Percentiles rank a stretch among this genome's conserved stretches.
phyloP scores from a whole-genome alignment of 2,113 vertebrate genomes.

The Zingel zingel region DNA sequence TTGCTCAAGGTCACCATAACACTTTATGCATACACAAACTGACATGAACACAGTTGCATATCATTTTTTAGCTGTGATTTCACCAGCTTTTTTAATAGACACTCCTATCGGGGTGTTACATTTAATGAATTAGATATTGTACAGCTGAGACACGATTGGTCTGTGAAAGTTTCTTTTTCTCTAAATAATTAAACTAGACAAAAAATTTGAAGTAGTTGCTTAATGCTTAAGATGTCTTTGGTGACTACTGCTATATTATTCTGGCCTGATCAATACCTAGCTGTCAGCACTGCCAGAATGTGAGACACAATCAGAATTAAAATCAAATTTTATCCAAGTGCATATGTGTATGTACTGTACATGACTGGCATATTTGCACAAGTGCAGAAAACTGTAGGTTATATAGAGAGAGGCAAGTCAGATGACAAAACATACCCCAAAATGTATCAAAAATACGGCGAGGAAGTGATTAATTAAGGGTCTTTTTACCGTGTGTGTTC shows the following conservation, averaged over 20 bases:
- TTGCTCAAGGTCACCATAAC: slow-evolving; percentile 10
- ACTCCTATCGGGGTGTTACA: background rate
- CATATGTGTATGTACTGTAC: background rate
- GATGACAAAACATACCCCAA: background rate
- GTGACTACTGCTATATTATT: slow-evolving; percentile 7
- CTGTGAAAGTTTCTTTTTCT: background rate
- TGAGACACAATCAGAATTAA: slow-evolving; percentile 13
- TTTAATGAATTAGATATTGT: background rate
- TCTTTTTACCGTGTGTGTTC: too few relatives aligned
- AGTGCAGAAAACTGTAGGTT: background rate
- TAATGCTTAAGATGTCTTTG: background rate
- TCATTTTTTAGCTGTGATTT: background rate
- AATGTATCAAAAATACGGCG: background rate
- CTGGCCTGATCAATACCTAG: slow-evolving; percentile 36
- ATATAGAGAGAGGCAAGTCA: background rate
- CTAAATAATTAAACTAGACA: background rate
- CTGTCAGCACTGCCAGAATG: slow-evolving; percentile 23
- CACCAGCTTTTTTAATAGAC: background rate
- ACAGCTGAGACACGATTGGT: background rate
- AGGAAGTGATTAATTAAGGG: background rate
- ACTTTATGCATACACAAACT: background rate
- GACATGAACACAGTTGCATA: background rate
- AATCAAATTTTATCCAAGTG: slow-evolving; percentile 13
- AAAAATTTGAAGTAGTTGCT: background rate
- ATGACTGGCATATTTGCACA: background rate